Base-by-base conservation (phyloP, 2,888 invertebrate species). In the Congeria kusceri region DNA sequence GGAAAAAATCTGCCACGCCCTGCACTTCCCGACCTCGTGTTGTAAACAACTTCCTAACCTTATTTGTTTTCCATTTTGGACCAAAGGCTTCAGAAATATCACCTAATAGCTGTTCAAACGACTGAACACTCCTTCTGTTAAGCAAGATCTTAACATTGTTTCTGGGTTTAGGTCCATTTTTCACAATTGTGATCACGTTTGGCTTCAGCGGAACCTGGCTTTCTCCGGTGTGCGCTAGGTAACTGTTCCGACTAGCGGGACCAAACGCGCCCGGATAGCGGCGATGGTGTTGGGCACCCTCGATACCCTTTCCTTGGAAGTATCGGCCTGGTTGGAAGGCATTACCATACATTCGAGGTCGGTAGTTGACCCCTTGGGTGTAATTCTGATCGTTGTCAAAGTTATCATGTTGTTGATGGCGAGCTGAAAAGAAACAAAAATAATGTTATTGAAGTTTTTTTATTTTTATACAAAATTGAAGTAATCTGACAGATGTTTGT, bases 81-180 rank as follows among this genome's bases (percentile, higher is more conserved):
- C 93, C 93, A 78, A 93, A 93, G 1, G 93, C 92, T 72, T 93
- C 93, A 0, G 92, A 88, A 70, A 93, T 92, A 75, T 93, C 93
- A 5, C 87, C 83, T 84, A 93, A 82, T 27, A 93, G 88, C 79
- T 93, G 92, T 66, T 93, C 93, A 80, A 90, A 93, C 0, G 93
- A 93, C 83, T 92, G 92, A 39, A 93, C 90, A 71, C 92, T 91
- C 32, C 92, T 85, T 25, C 92, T 80, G 82, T 93, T 93, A 32
- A 93, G 91, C 56, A 93, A 87, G 44, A 93, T 91, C 77, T 92
- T 93, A 32, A 93, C 91, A 74, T 88, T 92, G 62, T 87, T 87
- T 47, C 92, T 73, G 0, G 93, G 93, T 66, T 86, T 88, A 18
- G 84, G 72, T 0, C 85, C 71, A 82, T 90, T 90, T 62, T 92